Evolutionary conservation across 2,888 invertebrate species (phyloP).

Genomic region (Dynastes maya): DNA sequence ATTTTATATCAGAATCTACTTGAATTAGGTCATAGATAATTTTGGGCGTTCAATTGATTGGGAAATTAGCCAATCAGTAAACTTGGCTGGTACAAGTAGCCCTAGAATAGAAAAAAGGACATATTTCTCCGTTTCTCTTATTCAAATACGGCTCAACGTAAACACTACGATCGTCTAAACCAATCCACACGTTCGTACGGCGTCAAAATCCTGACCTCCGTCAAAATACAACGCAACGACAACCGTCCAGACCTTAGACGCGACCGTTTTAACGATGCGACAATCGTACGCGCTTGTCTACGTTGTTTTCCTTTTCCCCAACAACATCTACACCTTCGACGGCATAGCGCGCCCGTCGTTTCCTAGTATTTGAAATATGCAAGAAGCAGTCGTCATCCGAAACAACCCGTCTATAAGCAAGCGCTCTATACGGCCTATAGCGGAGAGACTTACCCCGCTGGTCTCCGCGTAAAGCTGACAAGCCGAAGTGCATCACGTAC

Average conservation of each 20-base stretch:
- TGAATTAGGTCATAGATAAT: no score
- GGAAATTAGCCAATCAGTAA: no score
- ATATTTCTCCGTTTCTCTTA: no score
- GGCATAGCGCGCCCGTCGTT: neutral
- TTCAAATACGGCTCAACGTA: no score
- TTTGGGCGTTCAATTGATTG: no score
- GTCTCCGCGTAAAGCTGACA: conserved; percentile 23
- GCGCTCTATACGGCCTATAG: neutral
- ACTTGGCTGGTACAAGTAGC: no score
- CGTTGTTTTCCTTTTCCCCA: neutral
- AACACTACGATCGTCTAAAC: no score
- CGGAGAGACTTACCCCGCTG: neutral
- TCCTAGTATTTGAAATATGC: conserved; percentile 44
- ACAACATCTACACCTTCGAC: conserved; percentile 1
- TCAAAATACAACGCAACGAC: conserved; percentile 10
- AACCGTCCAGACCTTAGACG: neutral
- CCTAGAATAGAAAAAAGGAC: no score
- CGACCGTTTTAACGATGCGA: neutral
- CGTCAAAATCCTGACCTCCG: conserved; percentile 21
- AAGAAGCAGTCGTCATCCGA: neutral
- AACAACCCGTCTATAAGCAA: neutral
- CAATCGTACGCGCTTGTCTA: conserved; percentile 12
- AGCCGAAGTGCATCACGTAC: conserved; percentile 49
- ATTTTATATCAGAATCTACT: no score
- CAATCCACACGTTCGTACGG: neutral